Evolutionary conservation across 2,888 invertebrate genomes (phyloP), one percentile per base, ranked within the genome.

Genomic region (Netelia fuscicornis): DNA sequence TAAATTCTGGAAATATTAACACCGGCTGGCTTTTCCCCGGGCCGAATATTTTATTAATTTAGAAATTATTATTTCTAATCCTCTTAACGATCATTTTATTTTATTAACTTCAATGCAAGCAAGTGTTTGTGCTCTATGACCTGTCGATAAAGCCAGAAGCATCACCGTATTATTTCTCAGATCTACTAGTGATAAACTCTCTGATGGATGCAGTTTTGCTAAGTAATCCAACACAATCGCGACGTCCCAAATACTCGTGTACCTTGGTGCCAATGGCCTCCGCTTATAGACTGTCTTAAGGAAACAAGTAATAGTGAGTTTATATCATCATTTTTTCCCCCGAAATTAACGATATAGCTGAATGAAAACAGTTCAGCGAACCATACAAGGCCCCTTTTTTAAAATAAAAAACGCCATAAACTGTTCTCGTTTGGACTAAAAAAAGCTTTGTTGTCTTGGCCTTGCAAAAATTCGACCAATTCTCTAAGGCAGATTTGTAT

Each of bases 241-340:
- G 2, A 90, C 88, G 68, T 92, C 88, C 91, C 91, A 91, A 1
- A 83, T 89, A 6, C 65, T 37, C 37, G 89, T 78, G 79, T 91
- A 89, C 72, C 65, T 87, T 8, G 82, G 82, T n/a, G 9, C 17
- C 5, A 8, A 82, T 80, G 81, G 90, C 77, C 84, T 85, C 37
- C 87, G 25, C 52, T 77, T 85, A 23, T 82, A 86, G 2, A 88
- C 68, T 11, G 88, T 90, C 60, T 82, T 89, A 52, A 90, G 62
- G 70, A 88, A 90, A 52, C 88, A 60, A 71, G 84, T 87, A 23
- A 90, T 77, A 37, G 71, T 37, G 2, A 81, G 56, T 23, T 88
- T 76, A 20, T 86, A 20, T 86, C 71, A 10, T 86, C 87, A 13
- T 20, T 87, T 77, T 77, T 1, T 56, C 76, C 48, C 62, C 58